Conservation (phyloP, 1,140 invertebrate genomes). For the Drosophila funebris region DNA sequence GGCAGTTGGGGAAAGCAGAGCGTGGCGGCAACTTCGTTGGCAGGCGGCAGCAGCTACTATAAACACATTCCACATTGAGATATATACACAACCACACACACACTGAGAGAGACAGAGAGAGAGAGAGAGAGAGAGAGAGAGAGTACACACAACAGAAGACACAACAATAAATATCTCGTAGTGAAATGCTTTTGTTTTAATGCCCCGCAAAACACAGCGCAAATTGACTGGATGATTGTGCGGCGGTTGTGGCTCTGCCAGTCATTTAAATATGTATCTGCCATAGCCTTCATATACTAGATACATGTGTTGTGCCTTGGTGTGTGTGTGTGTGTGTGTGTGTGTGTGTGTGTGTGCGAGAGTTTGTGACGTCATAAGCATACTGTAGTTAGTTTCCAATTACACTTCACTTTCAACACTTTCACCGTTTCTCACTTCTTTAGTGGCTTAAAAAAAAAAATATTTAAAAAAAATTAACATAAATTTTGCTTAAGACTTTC, state of each 20-base stretch:
- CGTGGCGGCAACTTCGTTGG: slow-evolving; percentile 34
- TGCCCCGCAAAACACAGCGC: slow-evolving; percentile 79
- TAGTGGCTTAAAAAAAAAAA: background rate
- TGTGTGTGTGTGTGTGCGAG: slow-evolving; percentile 17
- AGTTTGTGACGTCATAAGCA: slow-evolving; percentile 38
- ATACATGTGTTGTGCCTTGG: slow-evolving; percentile 12
- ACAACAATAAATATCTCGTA: slow-evolving; percentile 74
- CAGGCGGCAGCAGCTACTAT: slow-evolving; percentile 50
- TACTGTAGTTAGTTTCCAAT: background rate
- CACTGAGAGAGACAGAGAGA: background rate
- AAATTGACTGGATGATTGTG: slow-evolving; percentile 79
- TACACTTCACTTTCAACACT: slow-evolving; percentile 10
- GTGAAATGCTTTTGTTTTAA: slow-evolving; percentile 80
- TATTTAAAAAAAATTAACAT: background rate
- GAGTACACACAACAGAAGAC: background rate
- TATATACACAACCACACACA: slow-evolving; percentile 20
- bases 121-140: slow-evolving; percentile 48
- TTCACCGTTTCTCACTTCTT: slow-evolving; percentile 36
- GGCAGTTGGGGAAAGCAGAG: background rate
- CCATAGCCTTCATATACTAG: background rate
- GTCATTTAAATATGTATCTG: slow-evolving; percentile 15
- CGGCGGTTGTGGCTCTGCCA: slow-evolving; percentile 42
- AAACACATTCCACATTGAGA: slow-evolving; percentile 70
- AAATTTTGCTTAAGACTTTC: slow-evolving; percentile 33
- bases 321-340: slow-evolving; percentile 18